phyloP scores from a whole-genome alignment of 2,888 invertebrate genomes.

The Cataglyphis cursor region DNA sequence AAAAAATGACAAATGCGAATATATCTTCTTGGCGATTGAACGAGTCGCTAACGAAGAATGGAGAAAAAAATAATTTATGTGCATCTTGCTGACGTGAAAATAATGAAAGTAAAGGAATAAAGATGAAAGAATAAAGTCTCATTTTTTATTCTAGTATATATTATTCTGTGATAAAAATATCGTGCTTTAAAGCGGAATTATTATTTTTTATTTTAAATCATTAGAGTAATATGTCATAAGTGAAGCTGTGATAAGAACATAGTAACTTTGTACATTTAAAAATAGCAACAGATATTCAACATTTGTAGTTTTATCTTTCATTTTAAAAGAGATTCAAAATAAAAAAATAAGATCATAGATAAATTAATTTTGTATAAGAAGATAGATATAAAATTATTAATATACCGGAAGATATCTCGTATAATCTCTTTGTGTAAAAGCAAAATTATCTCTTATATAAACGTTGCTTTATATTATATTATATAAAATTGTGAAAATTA shows the following conservation, averaged over 20 bases:
- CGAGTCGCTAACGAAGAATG: neutral
- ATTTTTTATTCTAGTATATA: neutral
- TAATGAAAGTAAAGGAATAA: too few species aligned
- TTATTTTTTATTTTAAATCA: neutral
- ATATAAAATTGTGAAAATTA: neutral
- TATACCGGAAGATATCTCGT: neutral
- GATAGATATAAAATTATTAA: neutral
- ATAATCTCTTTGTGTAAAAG: neutral
- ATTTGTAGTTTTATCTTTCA: neutral
- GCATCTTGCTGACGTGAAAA: neutral
- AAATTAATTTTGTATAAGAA: neutral
- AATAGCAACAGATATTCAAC: too few species aligned
- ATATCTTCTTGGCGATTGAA: neutral
- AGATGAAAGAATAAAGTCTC: neutral
- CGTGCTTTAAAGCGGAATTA: neutral
- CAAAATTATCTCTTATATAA: neutral
- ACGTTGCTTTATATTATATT: neutral
- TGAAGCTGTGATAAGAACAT: neutral
- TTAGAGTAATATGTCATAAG: neutral
- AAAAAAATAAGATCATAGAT: neutral
- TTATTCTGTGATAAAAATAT: neutral
- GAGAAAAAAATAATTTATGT: neutral
- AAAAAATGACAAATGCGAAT: neutral
- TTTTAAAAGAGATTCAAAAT: neutral
- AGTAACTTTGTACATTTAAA: too few species aligned